These are phyloP conservation scores for Pseudoips prasinana DNA, from an alignment of 2,888 invertebrate species.

Conservation along the genomic window DNA sequence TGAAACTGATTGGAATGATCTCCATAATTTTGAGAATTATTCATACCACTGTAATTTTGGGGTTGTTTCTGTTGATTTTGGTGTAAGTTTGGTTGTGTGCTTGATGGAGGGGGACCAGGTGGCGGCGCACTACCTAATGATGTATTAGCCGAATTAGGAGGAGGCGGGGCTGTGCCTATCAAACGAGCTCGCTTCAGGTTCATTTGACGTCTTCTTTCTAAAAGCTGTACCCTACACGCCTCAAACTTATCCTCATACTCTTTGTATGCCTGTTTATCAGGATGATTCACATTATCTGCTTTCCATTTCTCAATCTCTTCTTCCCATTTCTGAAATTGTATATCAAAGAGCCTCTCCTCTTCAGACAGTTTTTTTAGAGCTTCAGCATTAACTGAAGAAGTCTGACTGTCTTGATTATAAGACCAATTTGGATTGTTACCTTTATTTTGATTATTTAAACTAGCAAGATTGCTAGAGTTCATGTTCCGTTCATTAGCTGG, in stretches of 20 bases:
- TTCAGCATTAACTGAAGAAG: slow-evolving; percentile 49
- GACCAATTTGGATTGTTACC: slow-evolving; percentile 57
- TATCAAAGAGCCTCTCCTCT: slow-evolving; percentile 93
- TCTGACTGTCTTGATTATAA: slow-evolving; percentile 31
- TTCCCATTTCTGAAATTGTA: slow-evolving; percentile 95
- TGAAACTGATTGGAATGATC: slow-evolving; percentile 37
- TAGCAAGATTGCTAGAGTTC: slow-evolving; percentile 29
- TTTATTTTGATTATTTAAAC: slow-evolving; percentile 34
- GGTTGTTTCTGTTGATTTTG: slow-evolving; percentile 24
- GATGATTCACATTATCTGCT: slow-evolving; percentile 94
- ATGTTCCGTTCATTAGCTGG: slow-evolving; percentile 12
- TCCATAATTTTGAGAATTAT: slow-evolving; percentile 30
- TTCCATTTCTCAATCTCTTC: slow-evolving; percentile 96
- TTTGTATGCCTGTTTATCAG: slow-evolving; percentile 92
- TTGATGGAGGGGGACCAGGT: slow-evolving; percentile 28
- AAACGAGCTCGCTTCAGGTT: slow-evolving; percentile 82
- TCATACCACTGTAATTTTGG: slow-evolving; percentile 24
- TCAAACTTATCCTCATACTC: slow-evolving; percentile 95
- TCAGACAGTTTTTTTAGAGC: slow-evolving; percentile 70
- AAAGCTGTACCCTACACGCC: slow-evolving; percentile 88
- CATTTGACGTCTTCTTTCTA: slow-evolving; percentile 92
- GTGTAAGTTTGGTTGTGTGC: slow-evolving; percentile 22
- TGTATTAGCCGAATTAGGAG: slow-evolving; percentile 30
- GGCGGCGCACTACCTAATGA: slow-evolving; percentile 27
- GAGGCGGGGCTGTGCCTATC: slow-evolving; percentile 38